Base-by-base conservation (phyloP, 2,797 vertebrate species). In the Falco peregrinus region DNA sequence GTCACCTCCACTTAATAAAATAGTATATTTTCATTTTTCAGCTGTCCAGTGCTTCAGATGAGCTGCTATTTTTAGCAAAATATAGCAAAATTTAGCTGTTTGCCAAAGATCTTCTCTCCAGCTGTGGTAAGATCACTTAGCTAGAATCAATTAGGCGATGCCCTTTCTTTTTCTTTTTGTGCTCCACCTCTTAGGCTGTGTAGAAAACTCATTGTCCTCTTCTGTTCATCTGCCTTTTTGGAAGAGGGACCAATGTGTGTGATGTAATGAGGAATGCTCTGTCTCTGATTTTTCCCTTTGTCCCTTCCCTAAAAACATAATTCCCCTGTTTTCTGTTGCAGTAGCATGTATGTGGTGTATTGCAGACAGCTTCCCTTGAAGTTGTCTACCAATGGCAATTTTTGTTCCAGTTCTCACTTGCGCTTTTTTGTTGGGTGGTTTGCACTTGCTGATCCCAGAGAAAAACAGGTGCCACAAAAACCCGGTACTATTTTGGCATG, bases 1-100 rank as follows among this genome's bases (percentile, higher is more conserved):
- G n/a, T 77, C 21, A 43, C 60, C 31, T 85, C 26, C 22, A 29
- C 56, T 64, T 76, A 33, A 92, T 82, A 76, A 51, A 70, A 0
- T 4, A 37, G 11, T 71, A 5, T 11, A 2, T 83, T 93, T 86
- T 73, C 2, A 41, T 91, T 93, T 89, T 90, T 87, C 21, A 57
- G 21, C 51, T 83, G 39, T 51, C 53, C 37, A 78, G 17, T 37
- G 48, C 41, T 94, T 93, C 63, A 81, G 37, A 70, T 56, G 9
- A 87, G n/a, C n/a, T 85, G 41, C 26, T 77, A 4, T 57, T 92
- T 95, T 89, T 77, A 73, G 45, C 28, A 87, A 90, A 84, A 90
- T 29, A 9, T 2, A 67, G 29, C 57, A 65, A 89, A 79, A 85
- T 59, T 6, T 37, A 70, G 15, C 25, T 59, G 3, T 87, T 93